Conservation (phyloP, 2,797 vertebrate genomes). For the Alectoris magna region DNA sequence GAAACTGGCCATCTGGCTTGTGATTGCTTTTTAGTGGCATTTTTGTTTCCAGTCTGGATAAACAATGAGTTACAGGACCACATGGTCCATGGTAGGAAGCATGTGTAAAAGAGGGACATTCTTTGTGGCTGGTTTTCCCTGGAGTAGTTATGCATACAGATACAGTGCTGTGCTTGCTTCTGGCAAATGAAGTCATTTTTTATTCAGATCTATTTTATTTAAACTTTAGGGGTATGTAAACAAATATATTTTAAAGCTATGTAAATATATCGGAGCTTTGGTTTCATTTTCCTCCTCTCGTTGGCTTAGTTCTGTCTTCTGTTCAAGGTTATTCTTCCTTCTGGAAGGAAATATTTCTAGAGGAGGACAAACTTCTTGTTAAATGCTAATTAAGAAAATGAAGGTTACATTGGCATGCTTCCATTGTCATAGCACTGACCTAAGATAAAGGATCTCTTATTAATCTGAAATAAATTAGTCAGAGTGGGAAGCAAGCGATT, state of each 20-base stretch:
- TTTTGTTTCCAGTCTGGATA: slow-evolving; percentile 46
- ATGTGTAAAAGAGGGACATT: slow-evolving; percentile 6
- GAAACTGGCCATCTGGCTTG: slow-evolving; percentile 72
- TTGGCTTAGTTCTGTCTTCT: slow-evolving; percentile 53
- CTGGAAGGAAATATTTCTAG: slow-evolving; percentile 64
- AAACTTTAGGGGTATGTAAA: slow-evolving; percentile 16
- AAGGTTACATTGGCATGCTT: slow-evolving; percentile 70
- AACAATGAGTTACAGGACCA: slow-evolving; percentile 56
- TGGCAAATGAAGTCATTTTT: slow-evolving; percentile 35
- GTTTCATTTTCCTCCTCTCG: slow-evolving; percentile 27
- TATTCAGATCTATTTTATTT: slow-evolving; percentile 39
- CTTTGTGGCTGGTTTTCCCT: slow-evolving; percentile 34
- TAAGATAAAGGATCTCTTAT: slow-evolving; percentile 46
- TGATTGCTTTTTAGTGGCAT: slow-evolving; percentile 46
- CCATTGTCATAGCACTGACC: slow-evolving; percentile 66
- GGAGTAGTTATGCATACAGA: slow-evolving; percentile 23
- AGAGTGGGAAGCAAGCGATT: slow-evolving; percentile 10
- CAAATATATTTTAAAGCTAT: slow-evolving; percentile 32
- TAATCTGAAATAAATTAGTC: slow-evolving; percentile 61
- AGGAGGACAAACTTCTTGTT: slow-evolving; percentile 56
- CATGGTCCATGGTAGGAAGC: slow-evolving; percentile 15
- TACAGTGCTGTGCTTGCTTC: not conserved
- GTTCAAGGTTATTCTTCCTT: slow-evolving; percentile 73
- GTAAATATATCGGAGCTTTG: not conserved
- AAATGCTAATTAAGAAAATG: slow-evolving; percentile 74